These are phyloP conservation scores for Aegotheles bennettii DNA, from an alignment of 2,113 vertebrate species.

Conservation along the genomic window DNA sequence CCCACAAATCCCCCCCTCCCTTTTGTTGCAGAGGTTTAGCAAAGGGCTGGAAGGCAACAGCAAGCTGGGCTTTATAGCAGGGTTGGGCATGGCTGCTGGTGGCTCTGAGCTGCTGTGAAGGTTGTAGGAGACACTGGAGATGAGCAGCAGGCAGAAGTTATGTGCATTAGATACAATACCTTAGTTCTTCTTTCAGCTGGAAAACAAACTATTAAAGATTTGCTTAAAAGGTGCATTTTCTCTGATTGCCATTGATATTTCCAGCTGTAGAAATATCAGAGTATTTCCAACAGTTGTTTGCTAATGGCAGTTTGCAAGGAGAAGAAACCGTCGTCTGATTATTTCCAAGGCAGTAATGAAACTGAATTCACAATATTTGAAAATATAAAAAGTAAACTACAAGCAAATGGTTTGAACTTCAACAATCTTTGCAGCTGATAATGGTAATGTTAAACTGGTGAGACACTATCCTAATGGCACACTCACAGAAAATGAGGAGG, in stretches of 20 bases:
- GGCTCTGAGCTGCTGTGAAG: background rate
- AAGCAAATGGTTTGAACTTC: background rate
- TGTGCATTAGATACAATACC: background rate
- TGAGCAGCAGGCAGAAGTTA: background rate
- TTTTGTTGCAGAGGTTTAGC: background rate
- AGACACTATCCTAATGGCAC: background rate
- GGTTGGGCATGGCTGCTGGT: background rate
- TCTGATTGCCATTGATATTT: background rate
- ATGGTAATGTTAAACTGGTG: background rate
- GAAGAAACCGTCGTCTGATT: background rate
- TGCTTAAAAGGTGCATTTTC: background rate
- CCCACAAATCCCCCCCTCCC: rapidly evolving
- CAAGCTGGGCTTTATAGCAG: background rate
- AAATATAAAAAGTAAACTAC: background rate
- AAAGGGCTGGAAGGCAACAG: background rate
- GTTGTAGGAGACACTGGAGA: background rate
- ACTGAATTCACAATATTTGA: background rate
- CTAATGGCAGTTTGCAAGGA: background rate
- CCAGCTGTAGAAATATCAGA: background rate
- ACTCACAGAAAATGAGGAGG: background rate
- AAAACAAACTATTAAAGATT: background rate
- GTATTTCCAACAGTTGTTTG: background rate
- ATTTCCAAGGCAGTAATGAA: background rate
- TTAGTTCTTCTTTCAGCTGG: background rate
- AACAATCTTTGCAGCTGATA: background rate